Evolutionary conservation across 2,888 invertebrate genomes (phyloP).

Genomic region (Euplagia quadripunctaria): DNA sequence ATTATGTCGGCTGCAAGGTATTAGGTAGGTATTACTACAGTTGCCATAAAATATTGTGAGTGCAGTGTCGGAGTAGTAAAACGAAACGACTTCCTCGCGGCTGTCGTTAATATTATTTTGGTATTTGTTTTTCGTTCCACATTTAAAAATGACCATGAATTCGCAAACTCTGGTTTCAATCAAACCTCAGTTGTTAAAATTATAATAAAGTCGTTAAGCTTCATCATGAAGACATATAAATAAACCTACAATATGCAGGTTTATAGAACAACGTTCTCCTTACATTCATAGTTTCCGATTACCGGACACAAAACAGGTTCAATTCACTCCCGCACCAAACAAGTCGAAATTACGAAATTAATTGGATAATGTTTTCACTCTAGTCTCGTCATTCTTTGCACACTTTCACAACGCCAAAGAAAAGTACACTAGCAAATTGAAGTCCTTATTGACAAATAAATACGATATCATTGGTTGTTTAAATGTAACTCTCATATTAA

Average conservation of each 20-base stretch:
- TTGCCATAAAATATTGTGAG: slow-evolving; percentile 29
- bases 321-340: slow-evolving; percentile 76
- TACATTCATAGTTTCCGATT: slow-evolving; percentile 71
- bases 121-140: slow-evolving; percentile 39
- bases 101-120: slow-evolving; percentile 41
- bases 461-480: slow-evolving; percentile 61
- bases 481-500: slow-evolving; percentile 55
- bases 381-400: slow-evolving; percentile 71
- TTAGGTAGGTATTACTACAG: slow-evolving; percentile 17
- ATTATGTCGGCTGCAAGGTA: slow-evolving; percentile 16
- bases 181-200: slow-evolving; percentile 54
- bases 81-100: slow-evolving; percentile 35
- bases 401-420: slow-evolving; percentile 80
- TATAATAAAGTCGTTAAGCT: slow-evolving; percentile 61
- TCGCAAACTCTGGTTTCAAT: slow-evolving; percentile 49
- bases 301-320: slow-evolving; percentile 69
- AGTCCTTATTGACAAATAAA: slow-evolving; percentile 75
- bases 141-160: slow-evolving; percentile 47
- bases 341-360: slow-evolving; percentile 65
- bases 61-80: slow-evolving; percentile 32
- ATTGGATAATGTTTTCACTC: slow-evolving; percentile 71
- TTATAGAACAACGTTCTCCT: slow-evolving; percentile 73
- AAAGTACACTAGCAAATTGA: slow-evolving; percentile 81
- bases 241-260: slow-evolving; percentile 84
- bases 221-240: slow-evolving; percentile 63